Evolutionary conservation across 2,888 invertebrate species (phyloP), one percentile per base, ranked within the genome.

Genomic region (Caenorhabditis drosophilae): DNA sequence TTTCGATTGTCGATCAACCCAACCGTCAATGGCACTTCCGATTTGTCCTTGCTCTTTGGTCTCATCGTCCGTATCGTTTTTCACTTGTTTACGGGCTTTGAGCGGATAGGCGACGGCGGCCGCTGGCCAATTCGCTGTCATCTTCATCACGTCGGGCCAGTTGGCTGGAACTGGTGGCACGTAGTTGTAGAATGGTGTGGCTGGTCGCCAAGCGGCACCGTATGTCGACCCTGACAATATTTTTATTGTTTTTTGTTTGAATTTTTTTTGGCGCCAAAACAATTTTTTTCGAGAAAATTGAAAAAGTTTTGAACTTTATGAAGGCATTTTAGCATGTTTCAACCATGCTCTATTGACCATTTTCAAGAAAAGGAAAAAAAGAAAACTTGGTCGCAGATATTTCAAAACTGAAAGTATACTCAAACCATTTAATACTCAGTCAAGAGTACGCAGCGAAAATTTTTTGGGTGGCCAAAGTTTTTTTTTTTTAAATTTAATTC

Each of bases 151-250:
- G 53, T 75, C 35, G 25, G 76, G 79, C 83, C 83, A 83, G 73
- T 83, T 83, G 57, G 81, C 77, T 31, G 83, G 83, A 47, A 81
- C 76, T 31, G 83, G 83, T 26, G 83, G 83, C 18, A 80, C 80
- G 73, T 83, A 83, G 73, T 80, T 80, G 77, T 79, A 83, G 76
- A 83, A 82, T 52, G 83, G 83, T 18, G 80, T 75, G 31, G 81
- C 78, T 49, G 83, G 83, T 42, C 83, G 64, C 81, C 81, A 81
- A 15, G 77, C 76, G 31, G 82, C 79, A 58, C 82, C 82, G 64
- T 81, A 80, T 34, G 82, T 82, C 7, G 80, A 81, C 81, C 81
- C 80, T 80, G 61, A 38, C 63, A 52, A 22, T 23, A 4, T 15
- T 4, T 15, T n/a, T 36, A 11, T 36, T 7, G n/a, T 40, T 20